A percentile compares a stretch with the other conserved stretches of the same genome.
Evolutionary conservation across 2,888 invertebrate species (phyloP).

Genomic region (Tipula unca): DNA sequence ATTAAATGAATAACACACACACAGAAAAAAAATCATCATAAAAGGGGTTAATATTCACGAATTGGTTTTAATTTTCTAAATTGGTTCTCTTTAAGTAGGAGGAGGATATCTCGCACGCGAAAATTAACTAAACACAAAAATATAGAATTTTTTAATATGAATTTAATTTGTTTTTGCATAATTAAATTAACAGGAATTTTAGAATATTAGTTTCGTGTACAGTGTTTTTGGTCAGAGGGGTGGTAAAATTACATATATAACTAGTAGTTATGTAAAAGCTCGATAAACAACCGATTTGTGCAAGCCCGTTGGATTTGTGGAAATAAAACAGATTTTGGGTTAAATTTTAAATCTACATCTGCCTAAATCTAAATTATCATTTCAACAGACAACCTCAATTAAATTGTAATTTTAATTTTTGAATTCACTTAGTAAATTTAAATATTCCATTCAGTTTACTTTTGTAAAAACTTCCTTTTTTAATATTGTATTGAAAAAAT

Average conservation of each 20-base stretch:
- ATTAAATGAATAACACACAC: background rate
- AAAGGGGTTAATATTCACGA: constrained; percentile 8
- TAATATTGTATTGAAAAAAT: too few species aligned
- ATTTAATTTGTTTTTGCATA: background rate
- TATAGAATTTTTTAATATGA: background rate
- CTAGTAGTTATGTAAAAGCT: too few species aligned
- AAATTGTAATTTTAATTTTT: too few species aligned
- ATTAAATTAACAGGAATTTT: background rate
- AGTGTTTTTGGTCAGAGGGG: background rate
- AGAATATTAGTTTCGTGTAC: background rate
- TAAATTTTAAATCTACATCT: background rate
- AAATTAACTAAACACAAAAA: background rate
- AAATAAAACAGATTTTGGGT: background rate
- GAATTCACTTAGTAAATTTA: too few species aligned
- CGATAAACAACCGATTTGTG: background rate
- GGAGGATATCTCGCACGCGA: background rate
- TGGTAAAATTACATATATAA: background rate
- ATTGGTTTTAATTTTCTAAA: background rate
- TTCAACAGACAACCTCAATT: too few species aligned
- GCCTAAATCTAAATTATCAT: too few species aligned
- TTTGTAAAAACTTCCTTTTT: too few species aligned
- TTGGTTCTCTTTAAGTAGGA: background rate
- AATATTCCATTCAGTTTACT: too few species aligned
- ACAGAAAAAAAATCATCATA: background rate
- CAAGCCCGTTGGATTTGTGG: background rate